Base-by-base conservation (phyloP, 2,113 vertebrate genomes). In the Gallinago undulata region DNA sequence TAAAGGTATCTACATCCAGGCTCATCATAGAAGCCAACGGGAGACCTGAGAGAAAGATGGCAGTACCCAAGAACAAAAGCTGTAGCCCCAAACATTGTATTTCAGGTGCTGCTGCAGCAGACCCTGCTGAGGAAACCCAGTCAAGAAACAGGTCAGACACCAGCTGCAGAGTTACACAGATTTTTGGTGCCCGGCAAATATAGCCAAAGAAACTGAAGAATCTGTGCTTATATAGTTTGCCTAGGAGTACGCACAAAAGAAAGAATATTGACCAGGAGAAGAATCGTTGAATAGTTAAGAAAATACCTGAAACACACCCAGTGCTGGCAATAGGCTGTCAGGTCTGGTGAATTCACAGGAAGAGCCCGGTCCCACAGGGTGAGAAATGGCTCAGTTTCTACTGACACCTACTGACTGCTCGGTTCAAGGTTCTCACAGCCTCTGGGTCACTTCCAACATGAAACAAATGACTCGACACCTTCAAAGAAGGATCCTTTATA, bases 341-440 rank as follows among this genome's bases (percentile, higher is more conserved):
- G 60, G 62, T 72, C 30, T 57, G 50, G 45, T 24, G 43, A 85
- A 41, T 0, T 7, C 67, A 51, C 19, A 43, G n/a, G 60, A 47
- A 93, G 23, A 84, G 37, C 23, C 60, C 73, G 47, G 53, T 55
- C 69, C 70, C 51, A 53, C 10, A 21, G 75, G 50, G 50, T 27
- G 37, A 66, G 74, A 73, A 64, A 94, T 23, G 67, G 67, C 53
- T 90, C 96, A 31, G 55, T 68, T 92, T 85, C 89, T 91, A 33
- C 94, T 85, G 81, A 89, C 84, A 93, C 66, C 91, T 89, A 72
- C 84, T 89, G 84, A 87, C 89, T 79, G 75, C 64, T 90, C 17
- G 2, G 50, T 28, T 88, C 75, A 41, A 69, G 67, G 72, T 41
- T 48, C 79, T 94, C 85, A 21, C n/a, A 39, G 33, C 7, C 43